A percentile compares a stretch with the other conserved stretches of the same genome.
Conservation (phyloP, 2,797 vertebrate species). For the Phalloptychus januarius region DNA sequence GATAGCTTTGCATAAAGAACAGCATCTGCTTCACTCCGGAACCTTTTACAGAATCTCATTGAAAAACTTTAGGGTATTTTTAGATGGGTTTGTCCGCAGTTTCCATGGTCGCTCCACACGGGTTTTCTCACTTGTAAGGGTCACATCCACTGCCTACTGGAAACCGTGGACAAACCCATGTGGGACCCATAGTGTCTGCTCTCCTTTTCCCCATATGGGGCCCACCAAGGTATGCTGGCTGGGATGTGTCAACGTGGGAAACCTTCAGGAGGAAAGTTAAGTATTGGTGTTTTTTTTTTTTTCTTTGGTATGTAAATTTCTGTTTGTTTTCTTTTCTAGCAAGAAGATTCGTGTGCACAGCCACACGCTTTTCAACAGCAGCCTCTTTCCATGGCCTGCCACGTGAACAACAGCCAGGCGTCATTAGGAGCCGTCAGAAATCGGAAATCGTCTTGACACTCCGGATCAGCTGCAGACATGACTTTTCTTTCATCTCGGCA, state of each 20-base stretch:
- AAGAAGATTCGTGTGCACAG: constrained; percentile 1
- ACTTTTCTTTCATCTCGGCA: constrained; percentile 4
- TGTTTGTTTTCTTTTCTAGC: constrained; percentile 10
- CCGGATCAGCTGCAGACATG: constrained; percentile 11
- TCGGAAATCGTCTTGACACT: constrained; percentile 15
- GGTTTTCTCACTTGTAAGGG: too few species aligned
- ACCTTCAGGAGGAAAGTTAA: background rate
- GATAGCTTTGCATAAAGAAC: background rate
- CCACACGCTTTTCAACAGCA: background rate
- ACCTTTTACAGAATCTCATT: too few species aligned
- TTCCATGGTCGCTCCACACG: too few species aligned
- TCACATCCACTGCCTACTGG: too few species aligned
- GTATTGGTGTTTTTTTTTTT: background rate
- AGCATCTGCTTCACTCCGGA: background rate
- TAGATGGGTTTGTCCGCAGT: too few species aligned
- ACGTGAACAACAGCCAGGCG: constrained; percentile 35
- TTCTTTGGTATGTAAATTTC: background rate
- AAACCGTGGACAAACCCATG: too few species aligned
- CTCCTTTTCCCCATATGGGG: too few species aligned
- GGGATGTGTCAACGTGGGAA: background rate
- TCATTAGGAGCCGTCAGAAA: constrained; percentile 30
- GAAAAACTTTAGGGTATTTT: too few species aligned
- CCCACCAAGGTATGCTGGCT: too few species aligned
- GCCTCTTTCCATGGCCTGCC: constrained; percentile 6
- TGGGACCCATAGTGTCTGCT: too few species aligned